Evolutionary conservation across 1,140 invertebrate species (phyloP).

Genomic region (Saxidomus purpurata): DNA sequence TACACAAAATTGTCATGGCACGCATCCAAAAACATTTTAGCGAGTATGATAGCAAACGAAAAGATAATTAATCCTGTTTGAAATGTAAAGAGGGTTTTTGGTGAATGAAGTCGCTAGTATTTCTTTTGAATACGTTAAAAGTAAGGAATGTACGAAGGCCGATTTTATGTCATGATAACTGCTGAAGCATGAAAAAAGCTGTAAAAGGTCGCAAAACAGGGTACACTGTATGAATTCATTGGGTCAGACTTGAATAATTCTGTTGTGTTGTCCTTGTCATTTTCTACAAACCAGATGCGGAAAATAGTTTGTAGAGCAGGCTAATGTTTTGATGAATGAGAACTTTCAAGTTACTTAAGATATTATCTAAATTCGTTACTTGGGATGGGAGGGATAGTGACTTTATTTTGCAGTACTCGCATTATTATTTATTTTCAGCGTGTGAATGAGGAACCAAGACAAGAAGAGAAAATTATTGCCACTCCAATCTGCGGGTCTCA

Average conservation of each 20-base stretch:
- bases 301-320: too few relatives aligned
- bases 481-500: background rate
- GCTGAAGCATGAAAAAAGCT: conserved; percentile 1
- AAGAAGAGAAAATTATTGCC: background rate
- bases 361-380: too few relatives aligned
- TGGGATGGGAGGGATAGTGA: too few relatives aligned
- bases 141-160: conserved; percentile 16
- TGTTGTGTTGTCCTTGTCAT: background rate
- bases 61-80: background rate
- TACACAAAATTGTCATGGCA: background rate
- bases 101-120: conserved; percentile 46
- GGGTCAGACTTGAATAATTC: conserved; percentile 22
- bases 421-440: background rate
- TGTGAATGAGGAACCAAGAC: background rate
- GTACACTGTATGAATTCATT: background rate
- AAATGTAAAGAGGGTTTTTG: background rate
- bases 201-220: background rate
- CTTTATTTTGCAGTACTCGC: too few relatives aligned
- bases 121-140: conserved; percentile 28
- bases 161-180: conserved; percentile 12
- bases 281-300: too few relatives aligned
- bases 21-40: background rate
- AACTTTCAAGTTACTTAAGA: too few relatives aligned
- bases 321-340: too few relatives aligned
- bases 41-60: background rate